These are phyloP conservation scores for Chionis minor DNA, from an alignment of 2,113 vertebrate species.

Conservation along the genomic window DNA sequence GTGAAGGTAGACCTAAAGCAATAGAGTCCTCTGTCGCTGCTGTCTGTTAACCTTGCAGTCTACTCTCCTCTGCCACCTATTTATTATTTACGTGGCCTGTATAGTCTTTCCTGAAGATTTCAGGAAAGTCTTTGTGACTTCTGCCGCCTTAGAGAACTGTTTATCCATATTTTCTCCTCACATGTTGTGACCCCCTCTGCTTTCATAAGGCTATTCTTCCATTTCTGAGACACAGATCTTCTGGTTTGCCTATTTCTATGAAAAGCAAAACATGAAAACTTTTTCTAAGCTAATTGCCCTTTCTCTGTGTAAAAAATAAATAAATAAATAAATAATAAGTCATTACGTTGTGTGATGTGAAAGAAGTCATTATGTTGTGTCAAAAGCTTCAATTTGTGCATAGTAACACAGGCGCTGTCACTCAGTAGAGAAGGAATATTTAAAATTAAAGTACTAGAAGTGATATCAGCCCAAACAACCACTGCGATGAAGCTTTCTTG, in stretches of 20 bases:
- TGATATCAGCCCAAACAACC: background rate
- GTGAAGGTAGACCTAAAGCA: background rate
- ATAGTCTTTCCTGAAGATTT: background rate
- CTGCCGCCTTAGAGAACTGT: background rate
- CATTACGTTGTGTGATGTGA: background rate
- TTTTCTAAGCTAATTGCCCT: background rate
- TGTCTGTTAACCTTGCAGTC: background rate
- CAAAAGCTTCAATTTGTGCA: background rate
- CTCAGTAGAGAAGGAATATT: background rate
- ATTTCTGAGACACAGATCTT: background rate
- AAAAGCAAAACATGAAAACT: background rate
- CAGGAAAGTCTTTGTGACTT: background rate
- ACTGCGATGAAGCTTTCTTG: background rate
- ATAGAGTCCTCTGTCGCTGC: background rate
- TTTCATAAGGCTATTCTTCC: background rate
- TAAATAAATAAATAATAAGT: background rate
- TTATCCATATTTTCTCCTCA: background rate
- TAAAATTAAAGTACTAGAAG: background rate
- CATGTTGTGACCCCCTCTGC: background rate
- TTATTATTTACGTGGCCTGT: background rate
- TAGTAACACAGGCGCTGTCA: background rate
- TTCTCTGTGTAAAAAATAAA: background rate
- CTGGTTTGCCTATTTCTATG: background rate
- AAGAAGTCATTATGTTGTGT: background rate
- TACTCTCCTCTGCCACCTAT: background rate